phyloP scores from a whole-genome alignment of 2,888 invertebrate species.

The Litoditis marina region DNA sequence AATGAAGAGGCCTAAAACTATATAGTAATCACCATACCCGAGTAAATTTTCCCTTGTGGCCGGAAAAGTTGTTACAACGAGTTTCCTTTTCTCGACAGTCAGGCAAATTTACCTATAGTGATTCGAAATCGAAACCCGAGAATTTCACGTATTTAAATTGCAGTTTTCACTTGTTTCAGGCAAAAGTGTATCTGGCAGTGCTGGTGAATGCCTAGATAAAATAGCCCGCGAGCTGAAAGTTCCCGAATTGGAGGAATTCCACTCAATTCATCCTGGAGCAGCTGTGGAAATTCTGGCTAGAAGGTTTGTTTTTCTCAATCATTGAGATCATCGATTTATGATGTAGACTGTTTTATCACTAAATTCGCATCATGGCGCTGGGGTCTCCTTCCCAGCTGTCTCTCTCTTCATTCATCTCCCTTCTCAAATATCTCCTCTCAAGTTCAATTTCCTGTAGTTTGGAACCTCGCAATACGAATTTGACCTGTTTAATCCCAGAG shows the following conservation, averaged over 20 bases:
- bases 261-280: conserved; percentile 34
- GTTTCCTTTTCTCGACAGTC: too few species aligned
- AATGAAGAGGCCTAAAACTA: too few species aligned
- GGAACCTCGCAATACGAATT: too few species aligned
- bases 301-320: conserved; percentile 6
- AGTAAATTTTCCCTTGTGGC: too few species aligned
- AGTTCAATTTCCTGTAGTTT: too few species aligned
- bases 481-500: conserved; percentile 10
- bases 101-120: too few species aligned
- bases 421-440: background rate
- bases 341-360: too few species aligned
- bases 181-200: conserved; percentile 37
- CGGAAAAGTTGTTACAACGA: too few species aligned
- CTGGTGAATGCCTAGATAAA: conserved; percentile 58
- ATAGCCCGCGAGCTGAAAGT: conserved; percentile 27
- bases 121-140: too few species aligned
- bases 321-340: background rate
- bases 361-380: too few species aligned
- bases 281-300: conserved; percentile 32
- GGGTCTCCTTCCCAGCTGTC: too few species aligned
- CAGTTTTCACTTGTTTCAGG: conserved; percentile 25
- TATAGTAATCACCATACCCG: background rate
- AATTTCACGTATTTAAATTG: too few species aligned
- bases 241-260: conserved; percentile 7
- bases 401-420: background rate